A percentile compares a stretch with the other conserved stretches of the same genome.
phyloP scores from a whole-genome alignment of 2,888 invertebrate species.

The Ormyrus nitidulus region DNA sequence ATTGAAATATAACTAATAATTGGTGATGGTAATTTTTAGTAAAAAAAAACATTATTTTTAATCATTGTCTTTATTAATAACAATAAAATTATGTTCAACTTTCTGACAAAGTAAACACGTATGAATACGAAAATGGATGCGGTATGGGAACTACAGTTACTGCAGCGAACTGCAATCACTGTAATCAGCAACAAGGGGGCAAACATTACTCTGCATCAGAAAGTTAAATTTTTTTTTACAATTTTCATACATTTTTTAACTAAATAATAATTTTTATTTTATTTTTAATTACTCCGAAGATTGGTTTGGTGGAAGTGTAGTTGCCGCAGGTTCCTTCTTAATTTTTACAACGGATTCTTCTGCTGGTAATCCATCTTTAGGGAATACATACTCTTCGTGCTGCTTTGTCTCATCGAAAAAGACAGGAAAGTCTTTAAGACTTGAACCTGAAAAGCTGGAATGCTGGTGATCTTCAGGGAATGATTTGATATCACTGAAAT shows the following conservation, averaged over 20 bases:
- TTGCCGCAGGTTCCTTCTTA: slow-evolving; percentile 23
- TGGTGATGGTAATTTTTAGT: not conserved
- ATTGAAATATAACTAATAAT: no score
- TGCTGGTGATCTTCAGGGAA: not conserved
- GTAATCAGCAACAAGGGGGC: not conserved
- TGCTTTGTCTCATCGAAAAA: slow-evolving; percentile 39
- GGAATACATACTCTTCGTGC: slow-evolving; percentile 35
- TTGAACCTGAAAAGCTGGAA: slow-evolving; percentile 7
- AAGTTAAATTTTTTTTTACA: slow-evolving; percentile 30
- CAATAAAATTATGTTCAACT: slow-evolving; percentile 27
- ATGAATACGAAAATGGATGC: not conserved
- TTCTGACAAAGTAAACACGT: slow-evolving; percentile 18
- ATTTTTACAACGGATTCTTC: slow-evolving; percentile 7
- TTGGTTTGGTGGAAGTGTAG: slow-evolving; percentile 6
- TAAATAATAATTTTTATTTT: slow-evolving; percentile 3
- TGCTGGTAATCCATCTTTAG: slow-evolving; percentile 31
- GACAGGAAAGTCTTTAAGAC: slow-evolving; percentile 10
- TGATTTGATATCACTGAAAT: not conserved
- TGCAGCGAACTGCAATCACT: not conserved
- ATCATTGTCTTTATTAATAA: slow-evolving; percentile 43
- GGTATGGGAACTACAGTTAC: not conserved
- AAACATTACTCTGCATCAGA: slow-evolving; percentile 8
- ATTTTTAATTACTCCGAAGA: slow-evolving; percentile 22
- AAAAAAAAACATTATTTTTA: slow-evolving; percentile 4
- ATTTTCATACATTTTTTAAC: slow-evolving; percentile 6